Base-by-base conservation (phyloP, 1,140 invertebrate species). In the Steinernema khuongi region DNA sequence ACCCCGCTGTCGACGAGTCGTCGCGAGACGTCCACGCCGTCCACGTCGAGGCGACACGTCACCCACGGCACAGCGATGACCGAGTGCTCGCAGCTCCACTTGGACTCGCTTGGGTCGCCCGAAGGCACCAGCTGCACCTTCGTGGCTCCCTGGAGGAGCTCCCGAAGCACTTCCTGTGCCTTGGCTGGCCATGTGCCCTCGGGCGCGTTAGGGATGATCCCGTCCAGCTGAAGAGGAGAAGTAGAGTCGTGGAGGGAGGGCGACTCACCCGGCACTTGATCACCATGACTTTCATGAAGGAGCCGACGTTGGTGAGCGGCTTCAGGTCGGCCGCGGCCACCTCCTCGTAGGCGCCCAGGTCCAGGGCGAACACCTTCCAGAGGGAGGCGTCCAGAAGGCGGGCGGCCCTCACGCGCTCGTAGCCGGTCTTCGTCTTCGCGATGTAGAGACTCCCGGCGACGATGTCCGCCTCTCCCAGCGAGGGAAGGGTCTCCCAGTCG, bases 221-320 rank as follows among this genome's bases (percentile, higher is more conserved):
- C 50, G 4, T 60, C 50, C 50, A 60, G 26, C 50, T 60, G 50
- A 60, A 60, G 26, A 22, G 50, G 11, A 11, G 11, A 60, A 60
- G 2, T 4, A 26, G 4, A 26, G 14, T 60, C 50, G 26, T n/a
- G 4, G 14, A 60, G 4, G 14, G 7, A 14, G 14, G 11, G 4
- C 4, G 50, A 60, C 50, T 60, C 26, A 60, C 50, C 4, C 50
- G 50, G 50, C 50, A 60, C 50, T 60, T 60, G 50, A 60, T 60
- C 50, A 60, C 26, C 50, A 60, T 60, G 2, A 60, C 50, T 22
- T 60, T 60, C 50, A 60, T 60, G 22, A 60, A 60, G 2, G 50
- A 60, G 4, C 50, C 50, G 26, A 26, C 50, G 2, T 14, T 60
- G 4, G 50, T 60, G 2, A 60, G 50, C 7, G 50, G 14, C 22